Base-by-base conservation (phyloP, 2,797 vertebrate species). In the Acanthornis magna region DNA sequence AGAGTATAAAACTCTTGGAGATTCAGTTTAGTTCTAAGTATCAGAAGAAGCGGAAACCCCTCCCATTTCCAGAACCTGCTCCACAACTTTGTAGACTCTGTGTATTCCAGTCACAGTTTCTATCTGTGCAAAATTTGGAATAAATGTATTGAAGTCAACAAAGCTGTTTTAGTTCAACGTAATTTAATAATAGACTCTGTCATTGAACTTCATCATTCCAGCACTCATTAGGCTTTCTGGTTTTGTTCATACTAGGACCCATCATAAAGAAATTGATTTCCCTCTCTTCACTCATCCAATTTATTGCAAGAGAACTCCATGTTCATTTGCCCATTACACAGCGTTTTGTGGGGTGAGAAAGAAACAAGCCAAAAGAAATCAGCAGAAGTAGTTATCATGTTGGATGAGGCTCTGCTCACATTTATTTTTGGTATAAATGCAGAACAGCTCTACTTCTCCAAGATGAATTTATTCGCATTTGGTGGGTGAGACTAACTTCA, bases 331-430 rank as follows among this genome's bases (percentile, higher is more conserved):
- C 89, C 42, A 58, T 94, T 93, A 67, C 21, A 0, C 45, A 68
- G 65, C 40, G 10, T 83, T 96, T 93, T 94, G 86, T 89, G 70
- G 72, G 45, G 65, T 83, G 75, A 93, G 81, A 91, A 85, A 92
- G 93, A 95, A 91, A 85, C 45, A 88, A 95, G 79, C 68, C 82
- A 92, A 89, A 96, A 91, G 82, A 85, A 92, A 67, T 71, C 61
- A 74, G 43, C n/a, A 96, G 60, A 60, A 93, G 34, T 80, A 94
- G 74, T 91, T 95, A 87, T 77, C 58, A 38, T 87, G 57, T 85
- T 95, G 81, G 71, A 76, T 77, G 62, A 85, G 63, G 61, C 30
- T 68, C 66, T 81, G 65, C 62, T 91, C 75, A 80, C 8, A 20
- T 91, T 93, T 93, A 85, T 85, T 89, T 84, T 79, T 92, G 66